phyloP scores from a whole-genome alignment of 2,113 vertebrate species.

The Centropus bengalensis region DNA sequence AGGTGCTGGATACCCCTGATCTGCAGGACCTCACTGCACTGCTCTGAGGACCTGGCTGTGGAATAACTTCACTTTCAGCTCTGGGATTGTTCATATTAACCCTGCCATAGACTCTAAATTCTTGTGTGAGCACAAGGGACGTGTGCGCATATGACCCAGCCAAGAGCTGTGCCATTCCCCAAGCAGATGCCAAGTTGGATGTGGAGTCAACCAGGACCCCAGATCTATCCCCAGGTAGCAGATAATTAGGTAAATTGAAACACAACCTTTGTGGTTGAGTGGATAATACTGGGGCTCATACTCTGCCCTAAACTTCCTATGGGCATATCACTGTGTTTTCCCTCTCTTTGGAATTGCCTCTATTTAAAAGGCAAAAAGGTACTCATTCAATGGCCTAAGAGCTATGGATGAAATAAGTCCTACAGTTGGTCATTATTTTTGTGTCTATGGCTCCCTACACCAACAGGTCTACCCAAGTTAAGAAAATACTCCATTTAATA shows the following conservation, averaged over 20 bases:
- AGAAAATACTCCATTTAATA: neutral
- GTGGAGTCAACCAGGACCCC: neutral
- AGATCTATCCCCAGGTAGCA: neutral
- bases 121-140: neutral
- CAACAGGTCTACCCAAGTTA: neutral
- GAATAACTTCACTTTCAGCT: neutral
- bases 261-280: neutral
- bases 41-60: neutral
- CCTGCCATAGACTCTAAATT: neutral
- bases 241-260: neutral
- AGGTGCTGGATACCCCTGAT: neutral
- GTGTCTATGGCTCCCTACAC: neutral
- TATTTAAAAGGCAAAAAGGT: neutral
- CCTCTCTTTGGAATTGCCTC: neutral
- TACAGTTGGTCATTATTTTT: neutral
- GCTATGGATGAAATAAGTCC: neutral
- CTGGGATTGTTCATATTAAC: neutral
- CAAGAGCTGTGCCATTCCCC: neutral
- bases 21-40: neutral
- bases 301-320: neutral
- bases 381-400: neutral
- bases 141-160: rapidly evolving
- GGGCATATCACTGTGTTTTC: neutral
- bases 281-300: neutral
- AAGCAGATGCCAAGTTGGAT: neutral